Base-by-base conservation (phyloP, 2,797 vertebrate species). In the Myotis myotis region DNA sequence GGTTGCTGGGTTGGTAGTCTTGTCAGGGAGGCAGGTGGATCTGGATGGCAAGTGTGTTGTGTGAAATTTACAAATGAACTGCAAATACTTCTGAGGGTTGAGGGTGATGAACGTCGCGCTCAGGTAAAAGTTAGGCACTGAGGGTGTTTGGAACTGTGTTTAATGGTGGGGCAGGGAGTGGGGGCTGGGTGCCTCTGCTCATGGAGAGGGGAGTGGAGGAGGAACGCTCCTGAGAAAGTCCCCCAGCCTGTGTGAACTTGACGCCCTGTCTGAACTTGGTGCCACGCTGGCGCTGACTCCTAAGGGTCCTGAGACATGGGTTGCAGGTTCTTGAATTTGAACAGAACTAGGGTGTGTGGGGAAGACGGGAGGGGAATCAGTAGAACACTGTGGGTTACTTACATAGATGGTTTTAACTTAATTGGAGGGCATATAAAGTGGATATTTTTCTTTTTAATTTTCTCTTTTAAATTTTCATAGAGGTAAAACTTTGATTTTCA, bases 131-230 rank as follows among this genome's bases (percentile, higher is more conserved):
- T 13, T 20, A 71, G 60, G 30, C 64, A 16, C 28, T 8, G 15
- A 28, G 30, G 12, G 57, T 8, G 6, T 76, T 70, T 23, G 47
- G 53, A 28, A 17, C 47, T 1, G 2, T 9, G 1, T 17, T 49
- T 30, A 53, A 36, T 28, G 72, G 10, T 36, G n/a, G 2, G 0
- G 2, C 0, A 2, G 23, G 36, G 17, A 30, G 13, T 3, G 3
- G 3, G 8, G 10, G 15, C 3, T 28, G 53, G 28, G 60, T 28
- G 36, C 44, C 53, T 76, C 51, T 16, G 16, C 25, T 2, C 33
- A 2, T 1, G 28, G n/a, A 13, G 36, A 20, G 15, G 28, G 60
- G 47, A n/a, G 16, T 9, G 53, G 62, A 72, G 41, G 0, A 11
- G 49, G 16, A n/a, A 4, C 17, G 30, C 16, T 75, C 13, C 68